Evolutionary conservation across 2,888 invertebrate species (phyloP).

Genomic region (Eubasilissa splendida): DNA sequence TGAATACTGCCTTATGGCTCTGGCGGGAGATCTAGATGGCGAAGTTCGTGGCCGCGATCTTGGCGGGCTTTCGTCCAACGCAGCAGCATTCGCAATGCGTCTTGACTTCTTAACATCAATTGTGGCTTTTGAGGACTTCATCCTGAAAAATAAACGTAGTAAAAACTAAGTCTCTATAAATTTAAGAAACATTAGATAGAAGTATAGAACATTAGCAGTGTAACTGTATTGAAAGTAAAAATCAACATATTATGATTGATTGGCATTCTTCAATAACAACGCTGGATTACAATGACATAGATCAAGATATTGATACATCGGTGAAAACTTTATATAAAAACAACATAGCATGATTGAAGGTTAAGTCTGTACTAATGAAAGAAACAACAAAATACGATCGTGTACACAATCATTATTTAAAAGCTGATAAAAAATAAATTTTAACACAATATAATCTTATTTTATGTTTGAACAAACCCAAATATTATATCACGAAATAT

Average conservation of each 20-base stretch:
- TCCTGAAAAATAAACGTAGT: constrained; percentile 48
- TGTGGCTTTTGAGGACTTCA: constrained; percentile 55
- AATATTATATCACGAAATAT: constrained; percentile 16
- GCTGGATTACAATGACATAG: too few relatives aligned
- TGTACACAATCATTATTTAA: not conserved
- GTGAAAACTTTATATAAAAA: constrained; percentile 19
- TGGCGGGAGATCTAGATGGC: constrained; percentile 69
- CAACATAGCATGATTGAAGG: constrained; percentile 7
- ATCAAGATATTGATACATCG: not conserved
- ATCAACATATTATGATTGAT: too few relatives aligned
- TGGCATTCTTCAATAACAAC: too few relatives aligned
- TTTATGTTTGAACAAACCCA: too few relatives aligned
- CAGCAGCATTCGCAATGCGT: constrained; percentile 62
- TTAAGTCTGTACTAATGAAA: constrained; percentile 15
- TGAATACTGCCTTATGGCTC: constrained; percentile 41
- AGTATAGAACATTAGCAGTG: too few relatives aligned
- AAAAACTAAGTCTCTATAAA: too few relatives aligned
- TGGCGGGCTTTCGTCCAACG: constrained; percentile 65
- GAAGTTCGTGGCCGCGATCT: constrained; percentile 64
- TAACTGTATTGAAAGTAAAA: too few relatives aligned
- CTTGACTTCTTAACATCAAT: constrained; percentile 44
- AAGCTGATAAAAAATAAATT: not conserved
- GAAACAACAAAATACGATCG: constrained; percentile 21
- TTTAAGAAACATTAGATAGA: too few relatives aligned
- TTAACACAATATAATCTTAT: too few relatives aligned